Base-by-base conservation (phyloP, 2,888 invertebrate species). In the Parnassius mnemosyne region DNA sequence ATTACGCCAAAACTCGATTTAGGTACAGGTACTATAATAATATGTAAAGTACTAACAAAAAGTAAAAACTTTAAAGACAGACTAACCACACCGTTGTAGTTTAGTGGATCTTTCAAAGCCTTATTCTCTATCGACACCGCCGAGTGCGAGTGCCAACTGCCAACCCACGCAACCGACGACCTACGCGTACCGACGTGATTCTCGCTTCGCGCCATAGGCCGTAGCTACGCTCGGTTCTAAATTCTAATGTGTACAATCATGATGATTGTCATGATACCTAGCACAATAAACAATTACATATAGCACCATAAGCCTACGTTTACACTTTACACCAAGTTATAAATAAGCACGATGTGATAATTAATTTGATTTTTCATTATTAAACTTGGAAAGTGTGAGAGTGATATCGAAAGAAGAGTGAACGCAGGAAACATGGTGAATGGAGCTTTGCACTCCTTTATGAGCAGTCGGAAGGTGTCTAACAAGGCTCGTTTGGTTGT, bases 111-210 rank as follows among this genome's bases (percentile, higher is more conserved):
- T 34, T 34, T 34, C 5, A 34, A 34, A 34, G 34, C 61, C 56
- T 61, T 60, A 65, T 47, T 61, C 56, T 57, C 69, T 76, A 75
- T 72, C 74, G 76, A 73, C 66, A 71, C 71, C 16, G 74, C 75
- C 79, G 34, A 7, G 34, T 7, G n/a, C n/a, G n/a, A n/a, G n/a
- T n/a, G n/a, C n/a, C n/a, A n/a, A n/a, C n/a, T n/a, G 7, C 34
- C 34, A 71, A 74, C 83, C 83, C 81, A 83, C 85, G 81, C 81
- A 77, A 71, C 72, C 78, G 74, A 78, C 20, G 20, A 20, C 79
- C 34, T 34, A 34, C 34, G 34, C 34, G 34, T 34, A 34, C 25
- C 25, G 3, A 5, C 3, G 5, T 3, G 3, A 3, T 25, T 16
- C 16, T 74, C 79, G 83, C 83, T 83, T 84, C 85, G 80, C 82